Base-by-base conservation (phyloP, 2,797 vertebrate species). In the Vireo griseus region DNA sequence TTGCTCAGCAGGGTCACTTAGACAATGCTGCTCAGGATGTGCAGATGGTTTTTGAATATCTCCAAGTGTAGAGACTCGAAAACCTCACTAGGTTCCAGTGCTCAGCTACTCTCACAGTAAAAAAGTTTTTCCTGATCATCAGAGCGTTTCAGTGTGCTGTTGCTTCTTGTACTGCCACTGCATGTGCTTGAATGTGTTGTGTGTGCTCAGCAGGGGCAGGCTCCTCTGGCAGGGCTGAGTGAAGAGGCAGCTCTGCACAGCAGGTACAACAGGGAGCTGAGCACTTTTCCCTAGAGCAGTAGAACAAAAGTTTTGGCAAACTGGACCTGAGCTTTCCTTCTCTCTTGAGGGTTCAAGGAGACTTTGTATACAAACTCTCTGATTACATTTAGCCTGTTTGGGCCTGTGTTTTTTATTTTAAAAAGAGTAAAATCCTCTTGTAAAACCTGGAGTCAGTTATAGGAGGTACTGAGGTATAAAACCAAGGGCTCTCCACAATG, bases 401-500 rank as follows among this genome's bases (percentile, higher is more conserved):
- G 25, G 28, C 10, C 5, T 37, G 28, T 59, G 22, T 33, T 31
- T 29, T 40, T 71, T 75, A 62, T 75, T 50, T 78, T 26, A 52
- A 73, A 94, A 95, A 72, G 2, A 86, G 39, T 68, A 58, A 83
- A 81, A 62, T 91, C n/a, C 18, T 85, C 50, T 85, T 1, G 0
- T 47, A 67, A 57, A 95, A 33, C 28, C 17, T 31, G 4, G 2
- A 0, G 44, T 62, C 73, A 15, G 18, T 75, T 55, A 16, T 3
- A 35, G 31, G 74, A 94, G 63, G 42, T 63, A 33, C 57, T 11
- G 54, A 93, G 72, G 72, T 76, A 90, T 26, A 86, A 94, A 90
- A 40, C 80, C 88, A 86, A 90, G 77, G 62, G 88, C 88, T 91
- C 47, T 93, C 83, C 66, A 90, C 91, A 90, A 6, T 75, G 96